phyloP scores from a whole-genome alignment of 2,113 vertebrate genomes.

The Cyrtonyx montezumae region DNA sequence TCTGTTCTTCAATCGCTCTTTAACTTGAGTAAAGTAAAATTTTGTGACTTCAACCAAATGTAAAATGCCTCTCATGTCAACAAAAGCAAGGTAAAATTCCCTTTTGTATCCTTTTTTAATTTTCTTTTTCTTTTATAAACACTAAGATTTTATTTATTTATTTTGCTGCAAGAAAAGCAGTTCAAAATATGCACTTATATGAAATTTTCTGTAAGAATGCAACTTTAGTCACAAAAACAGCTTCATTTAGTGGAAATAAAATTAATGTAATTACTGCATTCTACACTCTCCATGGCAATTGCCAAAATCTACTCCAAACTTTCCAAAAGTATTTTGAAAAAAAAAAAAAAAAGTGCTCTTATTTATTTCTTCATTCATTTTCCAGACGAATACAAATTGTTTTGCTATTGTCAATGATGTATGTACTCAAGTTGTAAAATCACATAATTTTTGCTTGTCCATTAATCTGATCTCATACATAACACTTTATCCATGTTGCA shows the following conservation, averaged over 20 bases:
- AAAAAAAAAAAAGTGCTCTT: not conserved
- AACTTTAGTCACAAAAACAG: not conserved
- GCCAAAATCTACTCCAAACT: not conserved
- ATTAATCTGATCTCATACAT: not conserved
- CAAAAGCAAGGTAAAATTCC: conserved; percentile 44
- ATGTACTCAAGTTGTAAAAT: not conserved
- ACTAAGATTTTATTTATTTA: not conserved
- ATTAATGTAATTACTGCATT: not conserved
- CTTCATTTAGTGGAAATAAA: not conserved
- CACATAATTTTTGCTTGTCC: not conserved
- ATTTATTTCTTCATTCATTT: not conserved
- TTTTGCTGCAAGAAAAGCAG: not conserved
- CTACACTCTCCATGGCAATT: not conserved
- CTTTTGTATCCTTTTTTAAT: not conserved
- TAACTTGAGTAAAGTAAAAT: not conserved
- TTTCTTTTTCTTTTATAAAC: not conserved
- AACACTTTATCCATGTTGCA: not conserved
- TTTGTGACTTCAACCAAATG: conserved; percentile 29
- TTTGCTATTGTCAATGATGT: not conserved
- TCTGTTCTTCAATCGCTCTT: conserved; percentile 51
- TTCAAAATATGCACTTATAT: not conserved
- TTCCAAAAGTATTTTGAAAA: not conserved
- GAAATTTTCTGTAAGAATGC: not conserved
- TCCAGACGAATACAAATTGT: not conserved
- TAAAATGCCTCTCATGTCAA: conserved; percentile 28